Base-by-base conservation (phyloP, 2,888 invertebrate species). In the Meliscaeva auricollis region DNA sequence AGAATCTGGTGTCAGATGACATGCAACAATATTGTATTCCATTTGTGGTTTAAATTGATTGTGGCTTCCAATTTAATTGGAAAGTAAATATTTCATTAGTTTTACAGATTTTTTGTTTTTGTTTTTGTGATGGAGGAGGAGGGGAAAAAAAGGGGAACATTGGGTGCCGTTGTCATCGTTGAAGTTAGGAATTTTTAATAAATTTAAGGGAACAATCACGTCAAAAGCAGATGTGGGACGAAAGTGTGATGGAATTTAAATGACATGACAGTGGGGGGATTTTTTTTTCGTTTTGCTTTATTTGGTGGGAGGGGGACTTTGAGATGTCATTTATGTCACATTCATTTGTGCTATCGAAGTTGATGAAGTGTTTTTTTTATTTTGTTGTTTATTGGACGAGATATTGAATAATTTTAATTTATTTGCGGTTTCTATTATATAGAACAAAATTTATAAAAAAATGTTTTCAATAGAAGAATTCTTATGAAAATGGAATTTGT, bases 31-130 rank as follows among this genome's bases (percentile, higher is more conserved):
- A 50, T 66, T 75, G 75, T 52, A 66, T 72, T 70, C 30, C 56
- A 41, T 60, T 38, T 75, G 76, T 41, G 60, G 72, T 72, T 68
- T 68, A 72, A 81, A 81, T 85, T 85, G 80, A 85, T 85, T 81
- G 81, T 85, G 76, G 85, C 81, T 76, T 85, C 81, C 73, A 77
- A 69, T 81, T 85, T 85, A 85, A 85, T 85, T 85, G 85, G 64
- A 85, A 85, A 85, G 76, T 77, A 85, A 85, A 85, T 85, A 85
- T 81, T 85, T 85, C 77, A 85, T 81, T 81, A 81, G 72, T 64
- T 68, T 46, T 52, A 70, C 70, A 70, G 64, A 84, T 84, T 79
- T 75, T 38, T 0, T 15, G 7, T 9, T 26, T n/a, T 32, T 32
- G 4, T 35, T 35, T 35, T 35, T 9, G 35, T 2, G 32, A 32